These are phyloP conservation scores for Drosophila sp. DNA, from an alignment of 1,140 invertebrate genomes.

Conservation along the genomic window DNA sequence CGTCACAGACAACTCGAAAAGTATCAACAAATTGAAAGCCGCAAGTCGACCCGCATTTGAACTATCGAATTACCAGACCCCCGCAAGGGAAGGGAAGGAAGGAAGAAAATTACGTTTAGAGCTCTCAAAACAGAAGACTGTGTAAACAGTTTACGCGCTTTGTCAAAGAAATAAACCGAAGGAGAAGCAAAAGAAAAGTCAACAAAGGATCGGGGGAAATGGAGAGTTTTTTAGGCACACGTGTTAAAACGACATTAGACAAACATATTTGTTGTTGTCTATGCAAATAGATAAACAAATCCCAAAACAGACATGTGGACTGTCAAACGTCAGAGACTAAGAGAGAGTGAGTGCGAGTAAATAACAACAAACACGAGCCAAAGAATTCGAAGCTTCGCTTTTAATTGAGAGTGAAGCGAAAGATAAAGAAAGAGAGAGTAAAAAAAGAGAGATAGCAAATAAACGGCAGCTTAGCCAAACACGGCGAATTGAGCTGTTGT, in stretches of 20 bases:
- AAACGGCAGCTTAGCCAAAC: conserved; percentile 52
- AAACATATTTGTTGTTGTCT: conserved; percentile 73
- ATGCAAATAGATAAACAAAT: conserved; percentile 75
- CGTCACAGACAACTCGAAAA: conserved; percentile 12
- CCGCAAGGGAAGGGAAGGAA: background rate
- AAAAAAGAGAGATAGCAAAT: conserved; percentile 22
- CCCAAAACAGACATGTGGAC: conserved; percentile 15
- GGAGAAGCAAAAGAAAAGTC: conserved; percentile 55
- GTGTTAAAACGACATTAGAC: conserved; percentile 65
- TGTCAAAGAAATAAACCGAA: conserved; percentile 38
- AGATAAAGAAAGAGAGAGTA: background rate
- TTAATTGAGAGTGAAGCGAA: conserved; percentile 59
- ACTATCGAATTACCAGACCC: conserved; percentile 70
- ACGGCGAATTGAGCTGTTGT: conserved; percentile 42
- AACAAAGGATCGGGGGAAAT: conserved; percentile 52
- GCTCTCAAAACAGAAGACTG: conserved; percentile 31
- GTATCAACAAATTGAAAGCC: conserved; percentile 59
- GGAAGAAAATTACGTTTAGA: conserved; percentile 3
- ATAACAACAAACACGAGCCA: conserved; percentile 44
- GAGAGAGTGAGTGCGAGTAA: conserved; percentile 8
- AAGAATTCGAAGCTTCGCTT: conserved; percentile 38
- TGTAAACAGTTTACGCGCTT: conserved; percentile 66
- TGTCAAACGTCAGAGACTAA: conserved; percentile 17
- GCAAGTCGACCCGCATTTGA: conserved; percentile 64
- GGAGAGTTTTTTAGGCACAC: conserved; percentile 47